Base-by-base conservation (phyloP, 2,797 vertebrate genomes). In the Ciconia nigra region DNA sequence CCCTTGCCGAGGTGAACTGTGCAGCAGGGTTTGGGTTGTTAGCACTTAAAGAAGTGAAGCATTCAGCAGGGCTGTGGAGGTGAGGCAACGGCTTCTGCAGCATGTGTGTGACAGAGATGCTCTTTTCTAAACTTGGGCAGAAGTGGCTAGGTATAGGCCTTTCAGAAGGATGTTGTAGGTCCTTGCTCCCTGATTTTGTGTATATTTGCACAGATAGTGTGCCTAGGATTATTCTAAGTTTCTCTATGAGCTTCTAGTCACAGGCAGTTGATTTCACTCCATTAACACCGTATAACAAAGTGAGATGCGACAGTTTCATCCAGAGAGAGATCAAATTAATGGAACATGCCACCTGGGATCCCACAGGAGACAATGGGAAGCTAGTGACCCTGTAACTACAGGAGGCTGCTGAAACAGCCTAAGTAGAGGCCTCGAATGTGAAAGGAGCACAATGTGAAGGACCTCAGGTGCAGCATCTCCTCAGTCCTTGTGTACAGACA, bases 51-150 rank as follows among this genome's bases (percentile, higher is more conserved):
- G 42, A 66, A 47, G 28, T 6, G 18, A 17, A 59, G 26, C 0
- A 2, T 10, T 54, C 62, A 54, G 54, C 35, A 20, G 49, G 11
- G 65, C 61, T 0, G 0, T 18, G 28, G 63, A 51, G 26, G 31
- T 7, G 2, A 70, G 39, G 61, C 51, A 65, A 22, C 0, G 2
- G 19, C 28, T 77, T 37, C 63, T 47, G 42, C 44, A 42, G 24
- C 14, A 21, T 2, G 1, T 21, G 6, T 19, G 41, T 54, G 65
- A 47, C 46, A n/a, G 31, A 77, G 37, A 59, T 39, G n/a, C 33
- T 79, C 78, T 61, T 39, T 37, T 29, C 83, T 47, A 42, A 42
- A 5, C 39, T 44, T 51, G 66, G 61, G 37, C 46, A 47, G 24
- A 69, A 63, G 13, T 7, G 13, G 5, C 13, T 35, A 9, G 10